Percentiles rank a stretch among this genome's conserved stretches.
Evolutionary conservation across 2,888 invertebrate genomes (phyloP).

Genomic region (Myopa testacea): DNA sequence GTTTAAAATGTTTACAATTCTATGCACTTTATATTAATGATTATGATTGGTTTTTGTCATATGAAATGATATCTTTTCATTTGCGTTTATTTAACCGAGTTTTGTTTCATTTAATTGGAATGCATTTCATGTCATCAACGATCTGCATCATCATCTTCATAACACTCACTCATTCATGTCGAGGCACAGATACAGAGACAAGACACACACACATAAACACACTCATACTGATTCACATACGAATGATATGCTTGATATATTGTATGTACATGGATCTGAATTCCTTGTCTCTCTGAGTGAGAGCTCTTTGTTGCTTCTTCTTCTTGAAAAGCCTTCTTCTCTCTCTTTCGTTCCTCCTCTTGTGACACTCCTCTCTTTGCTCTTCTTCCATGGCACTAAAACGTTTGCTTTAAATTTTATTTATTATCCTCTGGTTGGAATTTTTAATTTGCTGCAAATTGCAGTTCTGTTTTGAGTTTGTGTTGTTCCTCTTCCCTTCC

Average conservation of each 20-base stretch:
- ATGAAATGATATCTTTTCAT: too few species aligned
- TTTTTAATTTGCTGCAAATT: slow-evolving; percentile 24
- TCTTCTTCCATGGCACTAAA: neutral
- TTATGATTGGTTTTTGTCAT: too few species aligned
- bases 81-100: too few species aligned
- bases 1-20: too few species aligned
- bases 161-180: too few species aligned
- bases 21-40: too few species aligned
- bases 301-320: neutral
- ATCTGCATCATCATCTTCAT: too few species aligned
- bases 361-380: neutral
- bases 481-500: neutral
- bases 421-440: slow-evolving; percentile 28
- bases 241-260: neutral
- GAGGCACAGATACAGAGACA: too few species aligned
- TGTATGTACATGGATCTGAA: neutral
- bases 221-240: neutral
- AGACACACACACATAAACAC: neutral
- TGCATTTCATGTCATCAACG: too few species aligned
- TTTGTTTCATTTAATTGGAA: too few species aligned
- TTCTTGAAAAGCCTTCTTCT: neutral
- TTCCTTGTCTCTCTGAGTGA: neutral
- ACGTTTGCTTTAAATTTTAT: slow-evolving; percentile 11
- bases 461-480: neutral
- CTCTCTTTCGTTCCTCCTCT: neutral